These are phyloP conservation scores for Morelia viridis DNA, from an alignment of 2,797 vertebrate genomes.

Conservation along the genomic window DNA sequence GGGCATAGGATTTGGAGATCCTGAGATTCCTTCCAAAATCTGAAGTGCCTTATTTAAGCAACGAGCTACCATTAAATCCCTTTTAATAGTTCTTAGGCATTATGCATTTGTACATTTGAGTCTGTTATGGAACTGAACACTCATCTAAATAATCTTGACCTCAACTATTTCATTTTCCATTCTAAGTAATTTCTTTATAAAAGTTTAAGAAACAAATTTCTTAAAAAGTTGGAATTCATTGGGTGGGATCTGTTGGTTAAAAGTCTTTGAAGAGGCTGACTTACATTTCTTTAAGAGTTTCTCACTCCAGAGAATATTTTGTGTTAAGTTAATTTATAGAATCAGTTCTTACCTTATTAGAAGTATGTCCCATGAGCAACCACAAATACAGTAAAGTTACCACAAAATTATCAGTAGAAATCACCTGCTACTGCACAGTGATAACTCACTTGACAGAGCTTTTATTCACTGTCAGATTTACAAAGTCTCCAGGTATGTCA, in stretches of 20 bases:
- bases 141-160: not conserved
- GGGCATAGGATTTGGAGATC: not conserved
- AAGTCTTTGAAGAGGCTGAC: not conserved
- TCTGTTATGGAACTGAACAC: not conserved
- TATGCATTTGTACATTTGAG: not conserved
- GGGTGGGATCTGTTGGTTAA: not conserved
- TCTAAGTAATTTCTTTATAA: not conserved
- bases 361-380: not conserved
- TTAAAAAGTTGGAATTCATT: not conserved
- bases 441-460: constrained; percentile 82
- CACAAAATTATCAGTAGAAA: not conserved
- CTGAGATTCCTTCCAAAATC: not conserved
- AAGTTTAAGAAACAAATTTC: not conserved
- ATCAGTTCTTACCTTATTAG: not conserved
- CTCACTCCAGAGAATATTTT: not conserved
- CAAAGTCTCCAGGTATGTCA: constrained; percentile 93
- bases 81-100: not conserved
- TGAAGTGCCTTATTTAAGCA: not conserved
- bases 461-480: constrained; percentile 81
- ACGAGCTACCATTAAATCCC: not conserved
- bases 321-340: not conserved
- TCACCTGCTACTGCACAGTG: not conserved
- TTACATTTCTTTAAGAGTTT: not conserved
- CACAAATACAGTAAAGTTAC: not conserved
- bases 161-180: not conserved